Percentiles rank a stretch among this genome's conserved stretches.
phyloP scores from a whole-genome alignment of 2,797 vertebrate species.

The Onychomys torridus region DNA sequence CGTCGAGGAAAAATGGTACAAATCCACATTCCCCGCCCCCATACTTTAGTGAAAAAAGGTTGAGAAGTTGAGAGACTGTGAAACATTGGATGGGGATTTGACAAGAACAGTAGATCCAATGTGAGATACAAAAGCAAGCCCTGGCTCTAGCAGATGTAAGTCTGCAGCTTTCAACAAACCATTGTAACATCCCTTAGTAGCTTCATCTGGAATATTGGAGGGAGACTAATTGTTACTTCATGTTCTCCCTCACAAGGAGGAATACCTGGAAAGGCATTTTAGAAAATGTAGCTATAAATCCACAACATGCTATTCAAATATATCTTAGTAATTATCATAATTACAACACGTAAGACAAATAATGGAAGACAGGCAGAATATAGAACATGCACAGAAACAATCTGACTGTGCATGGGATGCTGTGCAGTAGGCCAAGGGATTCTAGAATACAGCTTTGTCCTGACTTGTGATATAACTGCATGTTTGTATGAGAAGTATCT shows the following conservation, averaged over 20 bases:
- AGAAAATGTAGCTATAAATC: constrained; percentile 48
- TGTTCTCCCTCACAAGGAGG: not conserved
- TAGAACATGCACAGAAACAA: constrained; percentile 26
- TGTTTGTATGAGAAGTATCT: not conserved
- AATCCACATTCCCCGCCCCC: not conserved
- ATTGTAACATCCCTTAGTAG: constrained; percentile 37
- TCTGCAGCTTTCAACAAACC: not conserved
- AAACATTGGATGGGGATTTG: not conserved
- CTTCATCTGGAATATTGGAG: constrained; percentile 12
- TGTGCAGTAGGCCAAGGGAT: not conserved
- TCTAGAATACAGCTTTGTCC: not conserved
- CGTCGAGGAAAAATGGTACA: not conserved
- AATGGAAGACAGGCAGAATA: constrained; percentile 27
- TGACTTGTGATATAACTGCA: not conserved
- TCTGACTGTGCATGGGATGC: not conserved
- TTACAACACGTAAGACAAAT: not conserved
- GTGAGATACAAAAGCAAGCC: not conserved
- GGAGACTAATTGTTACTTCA: not conserved
- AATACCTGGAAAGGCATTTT: constrained; percentile 29
- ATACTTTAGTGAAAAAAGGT: constrained; percentile 15
- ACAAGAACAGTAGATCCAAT: not conserved
- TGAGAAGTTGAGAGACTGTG: not conserved
- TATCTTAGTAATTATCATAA: constrained; percentile 47
- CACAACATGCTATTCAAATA: constrained; percentile 59
- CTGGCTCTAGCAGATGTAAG: not conserved